Conservation (phyloP, 2,888 invertebrate species). For the Allygus modestus region DNA sequence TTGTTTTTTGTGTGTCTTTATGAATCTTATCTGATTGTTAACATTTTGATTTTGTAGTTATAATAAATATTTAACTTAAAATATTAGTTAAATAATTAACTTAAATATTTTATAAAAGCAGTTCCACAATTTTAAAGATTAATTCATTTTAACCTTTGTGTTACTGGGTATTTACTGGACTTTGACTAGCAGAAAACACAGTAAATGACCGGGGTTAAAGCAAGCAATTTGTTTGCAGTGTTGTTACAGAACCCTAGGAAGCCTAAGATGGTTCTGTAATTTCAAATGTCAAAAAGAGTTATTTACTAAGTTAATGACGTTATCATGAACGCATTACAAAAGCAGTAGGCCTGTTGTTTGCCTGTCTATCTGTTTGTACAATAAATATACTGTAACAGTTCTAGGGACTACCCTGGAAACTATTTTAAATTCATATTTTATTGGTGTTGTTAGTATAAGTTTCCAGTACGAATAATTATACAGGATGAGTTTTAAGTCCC, state of each 20-base stretch:
- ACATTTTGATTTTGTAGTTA: constrained; percentile 22
- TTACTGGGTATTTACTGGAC: constrained; percentile 6
- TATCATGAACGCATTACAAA: too few species aligned
- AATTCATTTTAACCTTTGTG: neutral
- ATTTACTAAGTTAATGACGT: too few species aligned
- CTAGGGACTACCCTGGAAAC: too few species aligned
- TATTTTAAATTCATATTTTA: too few species aligned
- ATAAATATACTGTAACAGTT: too few species aligned
- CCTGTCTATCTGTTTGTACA: too few species aligned
- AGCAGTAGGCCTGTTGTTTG: too few species aligned
- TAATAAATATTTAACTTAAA: constrained; percentile 20
- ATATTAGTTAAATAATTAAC: too few species aligned
- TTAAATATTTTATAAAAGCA: neutral
- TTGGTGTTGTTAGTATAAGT: too few species aligned
- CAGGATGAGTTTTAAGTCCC: too few species aligned
- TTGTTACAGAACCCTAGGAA: constrained; percentile 22
- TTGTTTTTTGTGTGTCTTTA: constrained; percentile 13
- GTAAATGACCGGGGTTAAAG: constrained; percentile 14
- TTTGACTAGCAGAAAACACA: constrained; percentile 27
- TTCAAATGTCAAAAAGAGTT: too few species aligned
- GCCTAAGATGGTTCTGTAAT: too few species aligned
- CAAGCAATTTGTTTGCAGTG: constrained; percentile 19
- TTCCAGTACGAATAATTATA: constrained; percentile 27
- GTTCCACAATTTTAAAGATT: neutral
- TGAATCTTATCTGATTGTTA: constrained; percentile 15